Base-by-base conservation (phyloP, 2,888 invertebrate genomes). In the Ypsolopha scabrella region DNA sequence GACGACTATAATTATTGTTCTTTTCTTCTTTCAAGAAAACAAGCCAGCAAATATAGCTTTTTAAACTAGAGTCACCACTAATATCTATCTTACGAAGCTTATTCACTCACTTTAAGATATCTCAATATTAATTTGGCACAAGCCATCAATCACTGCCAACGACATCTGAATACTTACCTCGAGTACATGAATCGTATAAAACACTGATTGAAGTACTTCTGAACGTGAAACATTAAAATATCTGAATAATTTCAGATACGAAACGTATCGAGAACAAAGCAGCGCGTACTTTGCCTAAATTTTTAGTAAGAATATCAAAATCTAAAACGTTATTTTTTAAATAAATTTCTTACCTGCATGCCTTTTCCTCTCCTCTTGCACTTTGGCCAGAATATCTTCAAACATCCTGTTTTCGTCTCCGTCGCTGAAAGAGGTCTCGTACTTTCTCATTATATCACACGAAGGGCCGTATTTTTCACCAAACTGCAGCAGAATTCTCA, bases 321-420 rank as follows among this genome's bases (percentile, higher is more conserved):
- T 24, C 24, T 24, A 24, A 24, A 3, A 24, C 24, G 24, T 2
- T 3, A 24, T 4, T 24, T n/a, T 24, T 24, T 24, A 24, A 24
- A 24, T 24, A 24, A 4, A 24, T 3, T 1, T 7, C 77, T 75
- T 72, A 85, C 85, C 82, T 75, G 67, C 59, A 6, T 62, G 60
- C 41, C 79, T 65, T 61, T 81, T 80, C 55, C 43, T 34, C n/a
- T 50, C 43, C 13, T 1, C 34, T 6, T 13, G 11, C 10, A 50
- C 36, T 10, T 35, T 43, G n/a, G 41, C 14, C 13, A 41, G 9
- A 9, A 50, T 36, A 43, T 50, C 43, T 1, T 33, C 43, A n/a
- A 35, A 35, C 43, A 50, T 41, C 7, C 33, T 13, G n/a, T 35
- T 13, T 14, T 50, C 50, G 34, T 50, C 50, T 8, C n/a, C 34